phyloP scores from a whole-genome alignment of 1,140 invertebrate genomes.

The Lordiphosa collinella region DNA sequence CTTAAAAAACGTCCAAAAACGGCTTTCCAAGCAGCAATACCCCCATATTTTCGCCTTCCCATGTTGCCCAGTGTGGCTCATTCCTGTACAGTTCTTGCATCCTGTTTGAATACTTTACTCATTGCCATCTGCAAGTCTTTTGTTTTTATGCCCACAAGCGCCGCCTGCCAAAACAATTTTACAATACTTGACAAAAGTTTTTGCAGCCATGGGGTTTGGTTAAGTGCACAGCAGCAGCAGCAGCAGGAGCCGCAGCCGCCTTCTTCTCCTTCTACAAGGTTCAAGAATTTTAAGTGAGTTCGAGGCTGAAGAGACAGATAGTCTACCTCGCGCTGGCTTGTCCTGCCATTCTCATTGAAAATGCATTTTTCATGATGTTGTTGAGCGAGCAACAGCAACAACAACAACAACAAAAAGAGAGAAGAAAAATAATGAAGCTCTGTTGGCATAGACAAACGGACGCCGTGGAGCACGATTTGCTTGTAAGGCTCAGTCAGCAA shows the following conservation, averaged over 20 bases:
- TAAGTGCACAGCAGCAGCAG: slow-evolving; percentile 33
- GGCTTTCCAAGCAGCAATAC: too few relatives aligned
- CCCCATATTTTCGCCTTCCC: too few relatives aligned
- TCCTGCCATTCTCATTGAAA: slow-evolving; percentile 58
- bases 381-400: slow-evolving; percentile 20
- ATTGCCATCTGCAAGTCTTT: slow-evolving; percentile 58
- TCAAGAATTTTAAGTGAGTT: slow-evolving; percentile 77
- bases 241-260: neutral
- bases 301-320: slow-evolving; percentile 51
- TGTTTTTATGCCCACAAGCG: slow-evolving; percentile 61
- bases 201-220: slow-evolving; percentile 28
- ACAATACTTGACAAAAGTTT: slow-evolving; percentile 73
- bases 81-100: slow-evolving; percentile 15
- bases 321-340: slow-evolving; percentile 34
- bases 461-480: slow-evolving; percentile 77
- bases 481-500: slow-evolving; percentile 60
- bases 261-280: slow-evolving; percentile 37
- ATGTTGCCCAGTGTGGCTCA: slow-evolving; percentile 25
- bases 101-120: slow-evolving; percentile 24
- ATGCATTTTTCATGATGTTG: slow-evolving; percentile 77
- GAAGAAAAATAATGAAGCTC: slow-evolving; percentile 72
- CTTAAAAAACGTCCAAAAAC: too few relatives aligned
- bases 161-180: slow-evolving; percentile 64
- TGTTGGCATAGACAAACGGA: slow-evolving; percentile 74
- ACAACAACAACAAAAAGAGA: slow-evolving; percentile 13